A percentile compares a stretch with the other conserved stretches of the same genome.
phyloP scores from a whole-genome alignment of 1,140 invertebrate genomes.

The Macrobrachium nipponense region DNA sequence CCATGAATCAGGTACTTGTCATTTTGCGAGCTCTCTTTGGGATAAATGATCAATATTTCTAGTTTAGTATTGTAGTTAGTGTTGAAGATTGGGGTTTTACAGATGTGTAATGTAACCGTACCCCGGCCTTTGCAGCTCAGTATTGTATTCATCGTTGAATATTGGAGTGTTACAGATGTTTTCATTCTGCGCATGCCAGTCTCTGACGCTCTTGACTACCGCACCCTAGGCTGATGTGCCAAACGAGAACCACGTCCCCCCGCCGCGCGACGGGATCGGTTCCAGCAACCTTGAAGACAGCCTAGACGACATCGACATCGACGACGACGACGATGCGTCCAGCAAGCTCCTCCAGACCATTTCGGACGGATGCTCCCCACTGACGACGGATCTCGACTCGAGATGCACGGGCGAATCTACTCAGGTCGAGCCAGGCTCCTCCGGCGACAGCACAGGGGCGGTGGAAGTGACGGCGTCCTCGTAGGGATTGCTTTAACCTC shows the following conservation, averaged over 20 bases:
- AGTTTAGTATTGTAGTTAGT: background rate
- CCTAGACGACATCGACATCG: conserved; percentile 34
- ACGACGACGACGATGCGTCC: conserved; percentile 38
- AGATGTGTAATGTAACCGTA: no score
- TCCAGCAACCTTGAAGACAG: background rate
- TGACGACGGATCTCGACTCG: conserved; percentile 26
- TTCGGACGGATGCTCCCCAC: conserved; percentile 25
- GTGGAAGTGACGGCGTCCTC: conserved; percentile 14
- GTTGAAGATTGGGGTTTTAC: background rate
- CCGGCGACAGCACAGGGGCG: conserved; percentile 2
- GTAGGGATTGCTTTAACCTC: conserved; percentile 23
- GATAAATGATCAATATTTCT: background rate
- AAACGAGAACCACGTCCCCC: conserved; percentile 29
- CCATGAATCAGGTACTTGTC: conserved; percentile 33
- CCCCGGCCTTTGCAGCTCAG: no score
- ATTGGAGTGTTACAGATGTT: no score
- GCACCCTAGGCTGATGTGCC: conserved; percentile 28
- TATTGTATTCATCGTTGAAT: no score
- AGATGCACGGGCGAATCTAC: conserved; percentile 25
- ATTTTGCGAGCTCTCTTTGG: background rate
- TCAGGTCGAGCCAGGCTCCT: conserved; percentile 35
- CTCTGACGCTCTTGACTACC: background rate
- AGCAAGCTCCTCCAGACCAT: conserved; percentile 28
- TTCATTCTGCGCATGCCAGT: no score
- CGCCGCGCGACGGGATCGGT: conserved; percentile 11